Conservation (phyloP, 1,140 invertebrate species). For the Zaprionus inermis region DNA sequence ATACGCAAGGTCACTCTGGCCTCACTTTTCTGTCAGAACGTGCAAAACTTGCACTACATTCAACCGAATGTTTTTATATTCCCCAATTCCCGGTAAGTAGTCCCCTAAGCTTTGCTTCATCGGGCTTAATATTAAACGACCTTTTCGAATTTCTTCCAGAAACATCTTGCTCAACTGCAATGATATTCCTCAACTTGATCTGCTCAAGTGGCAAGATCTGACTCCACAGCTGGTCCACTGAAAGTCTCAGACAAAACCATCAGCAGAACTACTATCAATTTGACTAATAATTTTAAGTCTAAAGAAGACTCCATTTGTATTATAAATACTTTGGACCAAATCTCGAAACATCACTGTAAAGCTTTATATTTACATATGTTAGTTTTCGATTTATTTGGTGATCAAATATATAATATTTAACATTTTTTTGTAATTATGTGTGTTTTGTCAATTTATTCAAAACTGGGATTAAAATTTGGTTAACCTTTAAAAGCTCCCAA, state of each 20-base stretch:
- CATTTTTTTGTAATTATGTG: background rate
- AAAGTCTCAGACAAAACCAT: background rate
- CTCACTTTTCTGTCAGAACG: constrained; percentile 94
- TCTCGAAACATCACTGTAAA: background rate
- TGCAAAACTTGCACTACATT: constrained; percentile 88
- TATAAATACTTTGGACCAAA: background rate
- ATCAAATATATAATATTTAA: constrained; percentile 6
- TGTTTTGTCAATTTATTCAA: background rate
- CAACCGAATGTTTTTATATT: constrained; percentile 89
- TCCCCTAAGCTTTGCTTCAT: background rate
- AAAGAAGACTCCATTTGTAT: background rate
- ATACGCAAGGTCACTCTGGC: constrained; percentile 93
- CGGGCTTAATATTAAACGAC: background rate
- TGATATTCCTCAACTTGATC: constrained; percentile 87
- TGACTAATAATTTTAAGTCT: background rate
- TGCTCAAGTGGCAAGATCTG: constrained; percentile 87
- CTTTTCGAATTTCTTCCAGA: constrained; percentile 54
- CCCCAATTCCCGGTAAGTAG: constrained; percentile 64
- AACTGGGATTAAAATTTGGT: no score
- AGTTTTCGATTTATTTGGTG: background rate
- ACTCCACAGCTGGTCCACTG: constrained; percentile 47
- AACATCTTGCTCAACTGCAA: constrained; percentile 86
- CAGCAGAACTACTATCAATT: background rate
- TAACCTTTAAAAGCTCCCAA: no score
- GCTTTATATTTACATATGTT: constrained; percentile 5